Evolutionary conservation across 2,113 vertebrate species (phyloP).

Genomic region (Syngnathus typhle): DNA sequence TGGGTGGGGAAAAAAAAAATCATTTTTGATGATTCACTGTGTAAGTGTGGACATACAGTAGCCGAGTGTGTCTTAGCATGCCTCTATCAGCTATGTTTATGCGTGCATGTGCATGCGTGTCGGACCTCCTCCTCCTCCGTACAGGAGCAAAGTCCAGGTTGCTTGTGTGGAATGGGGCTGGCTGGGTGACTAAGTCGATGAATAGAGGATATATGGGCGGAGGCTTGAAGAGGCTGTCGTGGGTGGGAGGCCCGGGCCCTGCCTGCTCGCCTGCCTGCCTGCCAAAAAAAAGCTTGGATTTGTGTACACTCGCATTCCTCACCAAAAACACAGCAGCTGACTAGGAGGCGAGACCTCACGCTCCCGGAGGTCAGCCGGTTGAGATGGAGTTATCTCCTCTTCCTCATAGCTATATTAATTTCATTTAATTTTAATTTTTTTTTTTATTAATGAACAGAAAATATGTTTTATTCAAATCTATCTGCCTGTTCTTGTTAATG

Average conservation of each 20-base stretch:
- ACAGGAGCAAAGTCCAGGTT: conserved; percentile 64
- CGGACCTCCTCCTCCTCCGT: conserved; percentile 50
- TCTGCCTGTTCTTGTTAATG: neutral
- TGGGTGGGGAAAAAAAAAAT: neutral
- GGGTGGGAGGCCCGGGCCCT: conserved; percentile 69
- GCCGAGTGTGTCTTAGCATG: conserved; percentile 50
- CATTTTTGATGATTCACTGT: neutral
- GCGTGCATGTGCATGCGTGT: conserved; percentile 23
- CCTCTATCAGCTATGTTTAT: conserved; percentile 38
- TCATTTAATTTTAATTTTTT: too few species aligned
- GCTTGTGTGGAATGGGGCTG: conserved; percentile 60
- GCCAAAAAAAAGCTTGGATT: conserved; percentile 74
- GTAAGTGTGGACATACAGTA: neutral
- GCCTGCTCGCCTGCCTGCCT: conserved; percentile 63
- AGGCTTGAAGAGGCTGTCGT: conserved; percentile 70
- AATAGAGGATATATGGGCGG: conserved; percentile 82
- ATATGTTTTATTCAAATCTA: neutral
- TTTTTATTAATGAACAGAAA: too few species aligned
- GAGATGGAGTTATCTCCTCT: neutral
- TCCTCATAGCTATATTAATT: neutral
- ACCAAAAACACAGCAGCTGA: conserved; percentile 42
- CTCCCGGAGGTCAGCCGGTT: conserved; percentile 46
- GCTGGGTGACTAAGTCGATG: conserved; percentile 76
- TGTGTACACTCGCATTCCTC: conserved; percentile 73
- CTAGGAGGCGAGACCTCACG: conserved; percentile 47